phyloP scores from a whole-genome alignment of 1,140 invertebrate species.

The Ips nitidus region DNA sequence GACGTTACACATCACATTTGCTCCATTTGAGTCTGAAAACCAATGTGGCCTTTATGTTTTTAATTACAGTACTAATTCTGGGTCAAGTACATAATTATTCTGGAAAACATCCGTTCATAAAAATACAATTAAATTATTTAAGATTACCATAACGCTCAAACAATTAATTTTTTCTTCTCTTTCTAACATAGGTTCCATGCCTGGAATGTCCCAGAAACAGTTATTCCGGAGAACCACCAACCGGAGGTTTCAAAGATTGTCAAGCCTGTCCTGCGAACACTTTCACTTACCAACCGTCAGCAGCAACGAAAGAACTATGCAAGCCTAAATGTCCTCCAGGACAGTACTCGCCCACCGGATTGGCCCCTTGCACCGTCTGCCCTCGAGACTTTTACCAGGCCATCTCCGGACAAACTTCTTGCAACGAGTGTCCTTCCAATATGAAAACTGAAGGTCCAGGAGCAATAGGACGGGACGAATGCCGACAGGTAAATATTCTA shows the following conservation, averaged over 20 bases:
- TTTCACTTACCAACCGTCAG: slow-evolving; percentile 90
- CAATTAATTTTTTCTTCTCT: no score
- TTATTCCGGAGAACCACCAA: slow-evolving; percentile 83
- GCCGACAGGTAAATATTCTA: slow-evolving; percentile 58
- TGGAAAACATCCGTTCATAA: no score
- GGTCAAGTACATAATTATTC: no score
- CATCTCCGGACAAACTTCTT: slow-evolving; percentile 75
- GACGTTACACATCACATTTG: no score
- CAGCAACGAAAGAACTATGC: slow-evolving; percentile 80
- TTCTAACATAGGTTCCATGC: slow-evolving; percentile 63
- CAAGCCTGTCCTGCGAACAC: slow-evolving; percentile 88
- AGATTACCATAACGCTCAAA: no score
- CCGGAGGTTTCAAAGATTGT: slow-evolving; percentile 92
- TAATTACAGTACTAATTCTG: no score
- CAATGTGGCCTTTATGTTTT: no score
- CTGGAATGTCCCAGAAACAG: slow-evolving; percentile 93
- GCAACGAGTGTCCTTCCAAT: slow-evolving; percentile 84
- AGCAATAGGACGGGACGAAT: slow-evolving; percentile 77
- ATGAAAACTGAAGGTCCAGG: slow-evolving; percentile 79
- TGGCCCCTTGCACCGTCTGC: slow-evolving; percentile 93
- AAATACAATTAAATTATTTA: no score
- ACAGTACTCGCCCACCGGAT: slow-evolving; percentile 89
- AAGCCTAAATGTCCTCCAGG: slow-evolving; percentile 90
- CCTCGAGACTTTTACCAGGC: slow-evolving; percentile 92
- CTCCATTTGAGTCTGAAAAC: no score